These are phyloP conservation scores for Scolanthus callimorphus DNA, from an alignment of 92 coral and sea anemone species.

Conservation along the genomic window DNA sequence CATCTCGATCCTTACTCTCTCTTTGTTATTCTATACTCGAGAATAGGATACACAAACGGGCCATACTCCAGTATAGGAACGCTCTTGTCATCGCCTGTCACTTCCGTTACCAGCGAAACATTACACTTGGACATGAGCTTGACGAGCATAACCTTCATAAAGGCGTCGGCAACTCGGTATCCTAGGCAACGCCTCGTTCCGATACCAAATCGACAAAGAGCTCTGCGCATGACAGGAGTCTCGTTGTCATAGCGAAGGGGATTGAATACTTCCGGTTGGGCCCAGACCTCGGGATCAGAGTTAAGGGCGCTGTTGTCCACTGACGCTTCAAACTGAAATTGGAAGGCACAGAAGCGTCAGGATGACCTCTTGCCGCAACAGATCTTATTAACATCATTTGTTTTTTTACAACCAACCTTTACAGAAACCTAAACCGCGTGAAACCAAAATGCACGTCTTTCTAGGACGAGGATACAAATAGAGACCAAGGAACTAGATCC, in stretches of 20 bases:
- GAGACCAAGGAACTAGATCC: no score
- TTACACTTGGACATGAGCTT: slow-evolving; percentile 12
- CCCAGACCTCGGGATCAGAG: slow-evolving; percentile 57
- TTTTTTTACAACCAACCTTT: no score
- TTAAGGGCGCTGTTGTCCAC: slow-evolving; percentile 60
- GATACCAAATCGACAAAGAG: slow-evolving; percentile 62
- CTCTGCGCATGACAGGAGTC: slow-evolving; percentile 70
- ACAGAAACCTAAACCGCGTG: no score
- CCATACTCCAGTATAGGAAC: slow-evolving; percentile 49
- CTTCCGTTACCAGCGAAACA: slow-evolving; percentile 39
- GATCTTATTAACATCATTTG: no score
- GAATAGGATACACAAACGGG: slow-evolving; percentile 49
- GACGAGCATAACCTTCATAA: slow-evolving; percentile 50
- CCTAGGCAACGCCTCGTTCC: slow-evolving; percentile 68
- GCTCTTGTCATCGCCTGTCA: slow-evolving; percentile 52
- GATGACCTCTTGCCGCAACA: no score
- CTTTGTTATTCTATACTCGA: slow-evolving; percentile 18
- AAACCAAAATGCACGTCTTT: no score
- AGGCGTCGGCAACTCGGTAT: slow-evolving; percentile 66
- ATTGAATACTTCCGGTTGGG: slow-evolving; percentile 40
- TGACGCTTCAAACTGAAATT: slow-evolving; percentile 68
- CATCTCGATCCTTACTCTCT: no score
- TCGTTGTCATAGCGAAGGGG: slow-evolving; percentile 69
- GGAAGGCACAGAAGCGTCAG: no score
- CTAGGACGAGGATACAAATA: no score